These are phyloP conservation scores for Timandra comae DNA, from an alignment of 2,888 invertebrate species.

Conservation along the genomic window DNA sequence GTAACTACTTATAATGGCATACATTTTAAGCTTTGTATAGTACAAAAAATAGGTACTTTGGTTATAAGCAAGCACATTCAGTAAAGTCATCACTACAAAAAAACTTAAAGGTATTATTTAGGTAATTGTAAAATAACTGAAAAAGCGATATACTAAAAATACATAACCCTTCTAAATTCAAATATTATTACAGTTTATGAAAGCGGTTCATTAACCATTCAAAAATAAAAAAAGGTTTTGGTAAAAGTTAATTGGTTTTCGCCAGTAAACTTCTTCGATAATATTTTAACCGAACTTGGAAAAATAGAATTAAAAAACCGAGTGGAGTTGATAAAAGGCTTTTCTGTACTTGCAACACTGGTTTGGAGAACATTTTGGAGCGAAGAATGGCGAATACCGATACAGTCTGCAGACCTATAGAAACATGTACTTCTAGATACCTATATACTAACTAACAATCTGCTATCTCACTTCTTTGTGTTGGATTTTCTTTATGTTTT, in stretches of 20 bases:
- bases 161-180: too few species aligned
- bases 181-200: too few species aligned
- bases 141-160: too few species aligned
- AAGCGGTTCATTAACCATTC: too few species aligned
- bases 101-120: too few species aligned
- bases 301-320: slow-evolving; percentile 20
- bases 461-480: slow-evolving; percentile 17
- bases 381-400: slow-evolving; percentile 10
- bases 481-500: slow-evolving; percentile 22
- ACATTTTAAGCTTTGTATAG: too few species aligned
- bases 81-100: too few species aligned
- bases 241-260: slow-evolving; percentile 23
- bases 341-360: slow-evolving; percentile 21
- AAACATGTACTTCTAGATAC: slow-evolving; percentile 3
- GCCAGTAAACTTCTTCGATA: slow-evolving; percentile 22
- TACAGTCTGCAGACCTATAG: slow-evolving; percentile 7
- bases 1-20: too few species aligned
- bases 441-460: too few species aligned
- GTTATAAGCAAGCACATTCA: too few species aligned
- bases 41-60: too few species aligned
- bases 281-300: slow-evolving; percentile 19
- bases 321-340: slow-evolving; percentile 18
- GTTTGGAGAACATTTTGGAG: slow-evolving; percentile 10
- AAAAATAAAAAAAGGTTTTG: slow-evolving; percentile 11
- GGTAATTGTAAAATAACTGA: too few species aligned